Conservation (phyloP, 2,888 invertebrate species). For the Nephrotoma appendiculata region DNA sequence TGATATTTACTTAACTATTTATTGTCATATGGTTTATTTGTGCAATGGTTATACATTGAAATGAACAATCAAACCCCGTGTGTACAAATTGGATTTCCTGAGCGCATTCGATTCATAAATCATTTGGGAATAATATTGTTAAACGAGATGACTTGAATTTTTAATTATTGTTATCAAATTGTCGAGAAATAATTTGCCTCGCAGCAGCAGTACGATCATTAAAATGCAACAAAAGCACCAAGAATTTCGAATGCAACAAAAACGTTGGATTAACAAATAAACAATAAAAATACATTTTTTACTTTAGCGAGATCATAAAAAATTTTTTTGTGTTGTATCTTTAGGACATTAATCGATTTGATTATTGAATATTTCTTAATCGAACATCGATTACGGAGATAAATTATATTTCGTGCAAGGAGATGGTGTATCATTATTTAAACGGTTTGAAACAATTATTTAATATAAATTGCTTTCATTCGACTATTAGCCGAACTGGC, state of each 20-base stretch:
- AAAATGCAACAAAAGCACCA: background rate
- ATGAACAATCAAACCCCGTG: background rate
- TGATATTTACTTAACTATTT: background rate
- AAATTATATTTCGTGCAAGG: background rate
- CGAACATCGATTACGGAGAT: background rate
- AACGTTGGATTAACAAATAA: background rate
- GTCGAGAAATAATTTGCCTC: background rate
- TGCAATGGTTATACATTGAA: background rate
- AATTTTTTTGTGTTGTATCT: background rate
- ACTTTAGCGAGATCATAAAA: background rate
- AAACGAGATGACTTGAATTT: background rate
- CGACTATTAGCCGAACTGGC: too few relatives aligned
- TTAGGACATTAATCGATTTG: background rate
- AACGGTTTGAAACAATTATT: background rate
- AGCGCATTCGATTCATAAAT: background rate
- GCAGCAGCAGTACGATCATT: background rate
- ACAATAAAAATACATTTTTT: background rate
- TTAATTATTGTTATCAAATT: background rate
- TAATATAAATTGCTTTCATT: background rate
- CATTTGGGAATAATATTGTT: background rate
- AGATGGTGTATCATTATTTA: background rate
- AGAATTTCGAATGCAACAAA: background rate
- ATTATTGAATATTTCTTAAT: background rate
- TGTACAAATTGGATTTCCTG: background rate
- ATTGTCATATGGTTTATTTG: background rate